Evolutionary conservation across 1,140 invertebrate genomes (phyloP).

Genomic region (Phocides pigmalion): DNA sequence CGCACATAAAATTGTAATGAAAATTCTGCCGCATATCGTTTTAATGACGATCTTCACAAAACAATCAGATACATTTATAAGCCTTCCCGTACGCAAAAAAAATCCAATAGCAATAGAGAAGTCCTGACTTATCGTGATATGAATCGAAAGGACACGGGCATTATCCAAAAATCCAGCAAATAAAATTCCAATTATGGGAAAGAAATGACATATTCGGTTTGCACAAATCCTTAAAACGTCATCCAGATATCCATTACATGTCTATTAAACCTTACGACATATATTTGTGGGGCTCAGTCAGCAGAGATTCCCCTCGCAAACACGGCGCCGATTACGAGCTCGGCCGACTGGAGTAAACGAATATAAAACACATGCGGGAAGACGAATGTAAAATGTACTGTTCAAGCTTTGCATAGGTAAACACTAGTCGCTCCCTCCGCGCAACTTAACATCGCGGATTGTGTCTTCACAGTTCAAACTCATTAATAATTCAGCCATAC

Average conservation of each 20-base stretch:
- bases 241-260: slow-evolving; percentile 84
- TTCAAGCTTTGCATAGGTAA: slow-evolving; percentile 81
- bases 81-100: slow-evolving; percentile 2
- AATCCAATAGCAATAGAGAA: slow-evolving; percentile 40
- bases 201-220: slow-evolving; percentile 82
- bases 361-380: slow-evolving; percentile 82
- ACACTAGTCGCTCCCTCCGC: slow-evolving; percentile 61
- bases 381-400: slow-evolving; percentile 79
- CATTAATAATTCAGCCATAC: slow-evolving; percentile 17
- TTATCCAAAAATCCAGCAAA: slow-evolving; percentile 76
- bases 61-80: background rate
- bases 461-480: background rate
- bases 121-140: slow-evolving; percentile 45
- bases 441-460: slow-evolving; percentile 11
- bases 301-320: slow-evolving; percentile 79
- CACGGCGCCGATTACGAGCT: slow-evolving; percentile 78
- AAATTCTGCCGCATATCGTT: no score
- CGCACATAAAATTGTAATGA: no score
- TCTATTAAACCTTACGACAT: slow-evolving; percentile 84
- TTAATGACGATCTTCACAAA: background rate
- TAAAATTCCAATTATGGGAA: slow-evolving; percentile 80
- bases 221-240: slow-evolving; percentile 84
- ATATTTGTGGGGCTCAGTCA: slow-evolving; percentile 81
- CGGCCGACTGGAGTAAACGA: slow-evolving; percentile 81
- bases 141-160: slow-evolving; percentile 58